Evolutionary conservation across 1,140 invertebrate genomes (phyloP).

Genomic region (Conus betulinus): DNA sequence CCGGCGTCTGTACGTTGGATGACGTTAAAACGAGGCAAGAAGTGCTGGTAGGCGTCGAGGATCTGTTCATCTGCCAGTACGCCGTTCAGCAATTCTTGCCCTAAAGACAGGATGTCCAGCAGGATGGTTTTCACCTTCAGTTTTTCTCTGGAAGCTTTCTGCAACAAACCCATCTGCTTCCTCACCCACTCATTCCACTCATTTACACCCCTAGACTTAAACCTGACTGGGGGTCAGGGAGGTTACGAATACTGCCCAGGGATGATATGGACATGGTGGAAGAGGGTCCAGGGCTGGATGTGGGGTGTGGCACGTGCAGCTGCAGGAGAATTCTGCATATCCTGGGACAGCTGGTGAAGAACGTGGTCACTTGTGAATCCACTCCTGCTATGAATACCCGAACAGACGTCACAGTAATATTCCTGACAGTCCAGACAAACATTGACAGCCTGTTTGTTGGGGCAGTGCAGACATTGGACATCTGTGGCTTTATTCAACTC

Average conservation of each 20-base stretch:
- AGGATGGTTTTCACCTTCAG: background rate
- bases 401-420: background rate
- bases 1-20: background rate
- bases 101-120: background rate
- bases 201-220: background rate
- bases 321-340: background rate
- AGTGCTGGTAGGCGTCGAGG: background rate
- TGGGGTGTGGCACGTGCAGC: background rate
- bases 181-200: background rate
- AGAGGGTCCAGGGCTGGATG: background rate
- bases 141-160: background rate
- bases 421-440: conserved; percentile 12
- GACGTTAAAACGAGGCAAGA: background rate
- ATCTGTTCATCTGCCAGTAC: background rate
- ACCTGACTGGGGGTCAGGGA: no score
- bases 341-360: background rate
- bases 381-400: background rate
- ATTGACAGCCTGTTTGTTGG: background rate
- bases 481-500: background rate
- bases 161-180: background rate
- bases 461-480: background rate
- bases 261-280: background rate
- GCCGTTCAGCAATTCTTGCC: background rate
- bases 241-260: no score
- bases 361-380: background rate